Evolutionary conservation across 2,888 invertebrate genomes (phyloP).

Genomic region (Drosophila neonasuta): DNA sequence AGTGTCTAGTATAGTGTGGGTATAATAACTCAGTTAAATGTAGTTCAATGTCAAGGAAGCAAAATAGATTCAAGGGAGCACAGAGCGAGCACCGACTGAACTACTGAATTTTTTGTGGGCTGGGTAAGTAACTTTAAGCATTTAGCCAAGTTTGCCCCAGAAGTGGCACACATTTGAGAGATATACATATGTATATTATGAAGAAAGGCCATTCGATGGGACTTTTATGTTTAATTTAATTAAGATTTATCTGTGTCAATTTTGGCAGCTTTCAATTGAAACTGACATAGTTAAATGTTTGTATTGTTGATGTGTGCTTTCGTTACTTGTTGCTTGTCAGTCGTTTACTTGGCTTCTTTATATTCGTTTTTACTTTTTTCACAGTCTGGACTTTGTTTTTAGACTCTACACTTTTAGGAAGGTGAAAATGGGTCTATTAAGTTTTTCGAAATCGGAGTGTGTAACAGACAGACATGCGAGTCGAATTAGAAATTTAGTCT

Average conservation of each 20-base stretch:
- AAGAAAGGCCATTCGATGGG: slow-evolving; percentile 23
- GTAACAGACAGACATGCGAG: no score
- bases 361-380: slow-evolving; percentile 9
- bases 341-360: slow-evolving; percentile 53
- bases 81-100: neutral
- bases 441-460: no score
- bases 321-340: slow-evolving; percentile 13
- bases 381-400: neutral
- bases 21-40: slow-evolving; percentile 40
- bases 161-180: slow-evolving; percentile 34
- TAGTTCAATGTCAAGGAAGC: slow-evolving; percentile 75
- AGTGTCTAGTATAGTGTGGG: slow-evolving; percentile 27
- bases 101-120: neutral
- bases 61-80: slow-evolving; percentile 6
- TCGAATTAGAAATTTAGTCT: no score
- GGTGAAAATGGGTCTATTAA: no score
- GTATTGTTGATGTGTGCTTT: slow-evolving; percentile 32
- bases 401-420: no score
- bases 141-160: slow-evolving; percentile 23
- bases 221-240: slow-evolving; percentile 64
- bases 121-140: slow-evolving; percentile 4
- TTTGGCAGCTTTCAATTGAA: slow-evolving; percentile 59
- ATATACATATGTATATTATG: slow-evolving; percentile 18
- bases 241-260: slow-evolving; percentile 61
- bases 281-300: slow-evolving; percentile 58